Conservation (phyloP, 2,797 vertebrate genomes). For the Sebastes hopkinsi region DNA sequence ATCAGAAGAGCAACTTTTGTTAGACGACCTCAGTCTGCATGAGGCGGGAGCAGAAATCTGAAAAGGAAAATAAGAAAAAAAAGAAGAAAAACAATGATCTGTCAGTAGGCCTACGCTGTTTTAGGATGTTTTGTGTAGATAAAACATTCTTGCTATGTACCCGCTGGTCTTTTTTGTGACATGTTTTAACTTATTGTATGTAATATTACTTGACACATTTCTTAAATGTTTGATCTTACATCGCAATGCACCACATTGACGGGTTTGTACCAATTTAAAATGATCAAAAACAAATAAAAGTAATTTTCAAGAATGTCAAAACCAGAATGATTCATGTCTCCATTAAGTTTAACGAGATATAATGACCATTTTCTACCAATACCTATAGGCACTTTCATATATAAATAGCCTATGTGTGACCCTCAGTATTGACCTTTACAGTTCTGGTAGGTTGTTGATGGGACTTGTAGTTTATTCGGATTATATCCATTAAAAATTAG, state of each 20-base stretch:
- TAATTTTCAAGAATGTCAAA: constrained; percentile 93
- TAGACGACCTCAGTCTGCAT: constrained; percentile 81
- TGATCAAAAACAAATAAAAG: constrained; percentile 93
- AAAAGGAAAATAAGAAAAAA: constrained; percentile 65
- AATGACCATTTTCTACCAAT: neutral
- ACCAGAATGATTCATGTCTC: constrained; percentile 76
- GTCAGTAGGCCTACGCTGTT: constrained; percentile 75
- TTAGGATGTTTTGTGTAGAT: constrained; percentile 97
- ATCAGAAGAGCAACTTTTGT: constrained; percentile 38
- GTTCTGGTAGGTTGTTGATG: neutral
- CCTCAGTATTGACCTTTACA: neutral
- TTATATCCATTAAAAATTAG: neutral
- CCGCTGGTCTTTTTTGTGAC: constrained; percentile 96
- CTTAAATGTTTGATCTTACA: constrained; percentile 97
- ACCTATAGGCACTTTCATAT: neutral
- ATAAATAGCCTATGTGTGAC: neutral
- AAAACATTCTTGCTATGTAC: constrained; percentile 94
- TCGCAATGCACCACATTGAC: constrained; percentile 89
- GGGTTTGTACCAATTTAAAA: constrained; percentile 95
- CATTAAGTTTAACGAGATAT: constrained; percentile 23
- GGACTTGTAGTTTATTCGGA: neutral
- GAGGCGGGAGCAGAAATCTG: constrained; percentile 85
- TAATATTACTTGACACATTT: constrained; percentile 97
- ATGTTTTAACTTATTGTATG: constrained; percentile 98
- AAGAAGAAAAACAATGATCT: constrained; percentile 75